Percentiles rank a stretch among this genome's conserved stretches.
Conservation (phyloP, 1,140 invertebrate species). For the Thalassaphorura encarpata region DNA sequence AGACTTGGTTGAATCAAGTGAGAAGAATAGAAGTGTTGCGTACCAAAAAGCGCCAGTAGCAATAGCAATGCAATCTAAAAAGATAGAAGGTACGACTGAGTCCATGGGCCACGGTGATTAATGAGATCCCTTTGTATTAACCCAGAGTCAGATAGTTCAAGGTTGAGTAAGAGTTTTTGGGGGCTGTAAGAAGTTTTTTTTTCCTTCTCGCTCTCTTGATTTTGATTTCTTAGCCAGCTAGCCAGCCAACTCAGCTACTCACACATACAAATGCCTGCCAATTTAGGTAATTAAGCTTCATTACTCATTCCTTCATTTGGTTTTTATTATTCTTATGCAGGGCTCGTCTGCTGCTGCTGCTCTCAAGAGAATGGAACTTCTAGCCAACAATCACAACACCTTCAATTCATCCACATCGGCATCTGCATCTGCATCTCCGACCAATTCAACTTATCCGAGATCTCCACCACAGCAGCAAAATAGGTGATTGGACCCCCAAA, state of each 20-base stretch:
- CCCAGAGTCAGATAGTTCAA: neutral
- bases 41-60: too few species aligned
- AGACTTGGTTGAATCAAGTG: too few species aligned
- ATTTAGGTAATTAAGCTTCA: conserved; percentile 15
- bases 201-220: too few species aligned
- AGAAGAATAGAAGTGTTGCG: too few species aligned
- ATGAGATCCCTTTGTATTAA: conserved; percentile 15
- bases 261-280: too few species aligned
- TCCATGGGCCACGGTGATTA: conserved; percentile 6
- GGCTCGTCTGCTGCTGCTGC: neutral
- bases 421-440: too few species aligned
- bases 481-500: too few species aligned
- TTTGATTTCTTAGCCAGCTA: too few species aligned
- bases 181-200: neutral
- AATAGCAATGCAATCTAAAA: too few species aligned
- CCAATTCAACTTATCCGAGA: too few species aligned
- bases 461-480: too few species aligned
- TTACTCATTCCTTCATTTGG: conserved; percentile 1
- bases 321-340: neutral
- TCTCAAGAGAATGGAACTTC: neutral
- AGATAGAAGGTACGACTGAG: neutral
- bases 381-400: neutral
- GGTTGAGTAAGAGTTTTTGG: neutral
- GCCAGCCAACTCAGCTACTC: too few species aligned
- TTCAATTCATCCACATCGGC: neutral